Percentiles rank a stretch among this genome's conserved stretches.
phyloP scores from a whole-genome alignment of 2,113 vertebrate genomes.

The Dipodomys merriami region DNA sequence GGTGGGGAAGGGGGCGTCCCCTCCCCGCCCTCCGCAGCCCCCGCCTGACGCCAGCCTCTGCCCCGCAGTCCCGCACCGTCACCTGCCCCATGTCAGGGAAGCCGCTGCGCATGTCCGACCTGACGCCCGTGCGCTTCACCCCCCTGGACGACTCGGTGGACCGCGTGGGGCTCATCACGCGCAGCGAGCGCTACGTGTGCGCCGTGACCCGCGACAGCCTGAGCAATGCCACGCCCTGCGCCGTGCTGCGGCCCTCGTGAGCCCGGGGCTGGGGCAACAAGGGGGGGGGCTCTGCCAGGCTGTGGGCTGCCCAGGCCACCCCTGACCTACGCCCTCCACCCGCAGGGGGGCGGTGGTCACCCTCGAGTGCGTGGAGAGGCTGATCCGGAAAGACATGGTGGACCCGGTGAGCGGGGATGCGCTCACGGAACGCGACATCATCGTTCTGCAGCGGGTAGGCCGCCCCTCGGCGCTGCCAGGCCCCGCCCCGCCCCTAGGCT shows the following conservation, averaged over 20 bases:
- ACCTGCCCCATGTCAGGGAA: conserved; percentile 93
- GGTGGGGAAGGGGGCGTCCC: background rate
- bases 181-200: conserved; percentile 93
- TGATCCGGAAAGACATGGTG: conserved; percentile 93
- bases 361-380: conserved; percentile 92
- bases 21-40: too few relatives aligned
- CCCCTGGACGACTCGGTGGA: conserved; percentile 88
- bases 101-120: conserved; percentile 92
- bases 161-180: conserved; percentile 91
- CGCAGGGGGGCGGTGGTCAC: conserved; percentile 92
- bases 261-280: conserved; percentile 42
- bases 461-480: rapidly evolving
- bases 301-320: rapidly evolving
- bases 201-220: conserved; percentile 92
- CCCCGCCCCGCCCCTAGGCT: rapidly evolving
- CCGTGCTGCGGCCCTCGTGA: conserved; percentile 93
- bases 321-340: background rate
- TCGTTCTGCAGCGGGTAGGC: conserved; percentile 90
- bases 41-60: background rate
- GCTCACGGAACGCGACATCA: conserved; percentile 90
- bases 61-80: conserved; percentile 88
- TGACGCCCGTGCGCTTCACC: conserved; percentile 89
- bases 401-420: conserved; percentile 90
- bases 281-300: rapidly evolving
- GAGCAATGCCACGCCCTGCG: conserved; percentile 93